Percentiles rank a stretch among this genome's conserved stretches.
Evolutionary conservation across 64 coral and sea anemone species (phyloP).

Genomic region (Actinia equina): DNA sequence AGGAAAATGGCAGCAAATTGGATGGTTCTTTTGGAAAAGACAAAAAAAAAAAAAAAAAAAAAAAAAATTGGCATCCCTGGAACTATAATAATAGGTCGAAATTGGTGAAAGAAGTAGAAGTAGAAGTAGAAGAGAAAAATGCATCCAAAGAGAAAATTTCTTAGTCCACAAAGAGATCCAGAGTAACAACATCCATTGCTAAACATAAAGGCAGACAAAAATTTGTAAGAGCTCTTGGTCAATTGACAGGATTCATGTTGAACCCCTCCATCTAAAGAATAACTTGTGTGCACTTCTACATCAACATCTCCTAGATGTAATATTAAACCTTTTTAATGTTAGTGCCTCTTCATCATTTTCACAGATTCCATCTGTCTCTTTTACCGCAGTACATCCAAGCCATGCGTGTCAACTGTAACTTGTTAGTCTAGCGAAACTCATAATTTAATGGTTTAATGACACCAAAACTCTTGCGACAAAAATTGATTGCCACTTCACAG

Average conservation of each 20-base stretch:
- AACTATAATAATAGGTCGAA: too few relatives aligned
- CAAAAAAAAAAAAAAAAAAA: too few relatives aligned
- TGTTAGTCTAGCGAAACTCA: constrained; percentile 31
- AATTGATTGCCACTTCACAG: constrained; percentile 61
- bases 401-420: neutral
- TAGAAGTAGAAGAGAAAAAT: too few relatives aligned
- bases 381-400: constrained; percentile 17
- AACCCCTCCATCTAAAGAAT: neutral
- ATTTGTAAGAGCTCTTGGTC: neutral
- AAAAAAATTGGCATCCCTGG: too few relatives aligned
- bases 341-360: neutral
- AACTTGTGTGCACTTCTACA: neutral
- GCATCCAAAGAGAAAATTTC: too few relatives aligned
- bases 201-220: neutral
- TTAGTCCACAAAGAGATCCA: too few relatives aligned
- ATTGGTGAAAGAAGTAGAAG: too few relatives aligned
- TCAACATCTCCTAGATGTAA: neutral
- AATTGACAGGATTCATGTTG: neutral
- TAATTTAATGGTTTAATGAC: constrained; percentile 48
- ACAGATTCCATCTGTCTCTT: constrained; percentile 4
- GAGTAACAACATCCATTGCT: neutral
- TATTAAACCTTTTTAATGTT: neutral
- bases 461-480: constrained; percentile 20
- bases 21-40: too few relatives aligned
- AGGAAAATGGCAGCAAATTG: too few relatives aligned